phyloP scores from a whole-genome alignment of 2,888 invertebrate species.

The Sphaerophoria rueppellii region DNA sequence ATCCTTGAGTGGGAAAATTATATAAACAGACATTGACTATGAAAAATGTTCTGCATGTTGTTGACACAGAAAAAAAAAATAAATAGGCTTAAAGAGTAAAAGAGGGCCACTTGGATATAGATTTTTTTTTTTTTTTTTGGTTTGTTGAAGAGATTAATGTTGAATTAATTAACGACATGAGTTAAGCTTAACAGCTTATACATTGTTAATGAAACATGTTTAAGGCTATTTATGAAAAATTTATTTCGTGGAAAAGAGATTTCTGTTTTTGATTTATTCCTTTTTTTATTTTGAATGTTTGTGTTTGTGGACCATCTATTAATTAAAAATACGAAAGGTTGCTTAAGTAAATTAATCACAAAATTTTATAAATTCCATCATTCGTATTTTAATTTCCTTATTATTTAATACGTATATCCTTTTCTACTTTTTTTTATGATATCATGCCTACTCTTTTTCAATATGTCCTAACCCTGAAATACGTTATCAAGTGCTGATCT shows the following conservation, averaged over 20 bases:
- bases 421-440: too few relatives aligned
- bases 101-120: neutral
- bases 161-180: slow-evolving; percentile 19
- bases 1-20: neutral
- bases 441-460: too few relatives aligned
- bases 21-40: neutral
- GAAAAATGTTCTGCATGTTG: neutral
- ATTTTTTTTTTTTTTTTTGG: neutral
- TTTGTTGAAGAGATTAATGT: slow-evolving; percentile 9
- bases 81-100: neutral
- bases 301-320: too few relatives aligned
- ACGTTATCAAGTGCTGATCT: too few relatives aligned
- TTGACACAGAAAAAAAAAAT: neutral
- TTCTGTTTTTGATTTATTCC: neutral
- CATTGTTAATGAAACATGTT: neutral
- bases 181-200: neutral
- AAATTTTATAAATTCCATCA: too few relatives aligned
- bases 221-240: slow-evolving; percentile 7
- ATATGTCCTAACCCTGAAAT: too few relatives aligned
- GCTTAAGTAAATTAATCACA: too few relatives aligned
- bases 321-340: too few relatives aligned
- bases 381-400: too few relatives aligned
- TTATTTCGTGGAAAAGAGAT: slow-evolving; percentile 6
- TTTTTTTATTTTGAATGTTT: too few relatives aligned
- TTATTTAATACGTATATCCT: too few relatives aligned